Base-by-base conservation (phyloP, 1,140 invertebrate genomes). In the Chironomus tepperi region DNA sequence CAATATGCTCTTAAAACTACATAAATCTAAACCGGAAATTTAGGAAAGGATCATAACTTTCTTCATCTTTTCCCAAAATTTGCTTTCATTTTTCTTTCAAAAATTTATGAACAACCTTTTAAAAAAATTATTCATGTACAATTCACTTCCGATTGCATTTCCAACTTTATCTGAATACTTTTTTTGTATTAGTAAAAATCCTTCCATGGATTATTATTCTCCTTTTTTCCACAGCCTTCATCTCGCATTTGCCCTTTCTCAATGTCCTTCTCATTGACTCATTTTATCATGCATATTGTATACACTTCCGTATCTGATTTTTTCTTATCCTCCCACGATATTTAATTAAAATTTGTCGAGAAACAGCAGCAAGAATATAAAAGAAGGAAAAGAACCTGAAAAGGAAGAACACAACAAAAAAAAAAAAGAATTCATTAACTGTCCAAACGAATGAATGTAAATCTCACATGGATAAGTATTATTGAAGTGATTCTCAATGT, bases 401-500 rank as follows among this genome's bases (percentile, higher is more conserved):
- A n/a, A n/a, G 5, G 43, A 34, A 57, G 47, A 57, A n/a, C n/a
- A n/a, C n/a, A n/a, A n/a, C n/a, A n/a, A n/a, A n/a, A n/a, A n/a
- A n/a, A n/a, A n/a, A n/a, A 57, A 57, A 57, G 12, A n/a, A 34
- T 15, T 57, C 47, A 57, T 57, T 57, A 57, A 57, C 47, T 57
- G n/a, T 57, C 12, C 5, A 57, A n/a, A 57, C 15, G 47, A 57
- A 57, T 57, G 47, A 57, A 57, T 57, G 47, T 57, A 15, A 57
- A n/a, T 12, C 47, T 57, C 5, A 57, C 47, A 57, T 57, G 12
- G 12, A 57, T 15, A 57, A 57, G 47, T 57, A 57, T 57, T 15
- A 57, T 57, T 57, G 9, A 57, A 57, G 47, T 57, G 47, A 57
- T 57, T 57, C 47, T 57, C 47, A 57, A 57, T 57, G 47, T n/a